Percentiles rank a stretch among this genome's conserved stretches.
Conservation (phyloP, 1,140 invertebrate species). For the Anastrepha obliqua region DNA sequence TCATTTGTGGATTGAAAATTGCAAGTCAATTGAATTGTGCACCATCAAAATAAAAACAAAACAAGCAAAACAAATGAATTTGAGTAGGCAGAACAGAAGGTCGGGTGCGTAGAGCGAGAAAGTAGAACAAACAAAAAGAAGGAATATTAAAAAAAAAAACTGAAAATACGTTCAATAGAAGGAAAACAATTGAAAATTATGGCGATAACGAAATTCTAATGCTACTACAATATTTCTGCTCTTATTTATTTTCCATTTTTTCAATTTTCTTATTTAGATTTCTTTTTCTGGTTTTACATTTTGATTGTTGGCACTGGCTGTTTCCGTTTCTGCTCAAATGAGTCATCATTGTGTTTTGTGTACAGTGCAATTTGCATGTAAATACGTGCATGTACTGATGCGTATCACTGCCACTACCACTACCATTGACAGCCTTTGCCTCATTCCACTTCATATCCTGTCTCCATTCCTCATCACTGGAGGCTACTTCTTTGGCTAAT, state of each 20-base stretch:
- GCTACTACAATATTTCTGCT: neutral
- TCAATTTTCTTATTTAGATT: neutral
- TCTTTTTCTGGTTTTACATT: neutral
- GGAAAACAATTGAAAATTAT: neutral
- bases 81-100: too few species aligned
- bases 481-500: neutral
- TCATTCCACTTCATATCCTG: too few species aligned
- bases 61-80: neutral
- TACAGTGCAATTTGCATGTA: neutral
- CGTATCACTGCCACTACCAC: neutral
- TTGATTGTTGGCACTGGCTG: neutral
- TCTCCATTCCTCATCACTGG: too few species aligned
- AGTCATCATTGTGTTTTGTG: conserved; percentile 5
- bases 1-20: neutral
- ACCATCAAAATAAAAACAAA: neutral
- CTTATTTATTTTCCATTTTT: neutral
- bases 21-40: neutral
- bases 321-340: neutral
- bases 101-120: neutral
- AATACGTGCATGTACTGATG: neutral
- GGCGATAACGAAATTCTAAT: neutral
- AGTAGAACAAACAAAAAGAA: neutral
- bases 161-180: neutral
- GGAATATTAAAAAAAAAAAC: neutral
- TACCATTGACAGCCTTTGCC: too few species aligned